phyloP scores from a whole-genome alignment of 1,140 invertebrate genomes.

The Popillia japonica region DNA sequence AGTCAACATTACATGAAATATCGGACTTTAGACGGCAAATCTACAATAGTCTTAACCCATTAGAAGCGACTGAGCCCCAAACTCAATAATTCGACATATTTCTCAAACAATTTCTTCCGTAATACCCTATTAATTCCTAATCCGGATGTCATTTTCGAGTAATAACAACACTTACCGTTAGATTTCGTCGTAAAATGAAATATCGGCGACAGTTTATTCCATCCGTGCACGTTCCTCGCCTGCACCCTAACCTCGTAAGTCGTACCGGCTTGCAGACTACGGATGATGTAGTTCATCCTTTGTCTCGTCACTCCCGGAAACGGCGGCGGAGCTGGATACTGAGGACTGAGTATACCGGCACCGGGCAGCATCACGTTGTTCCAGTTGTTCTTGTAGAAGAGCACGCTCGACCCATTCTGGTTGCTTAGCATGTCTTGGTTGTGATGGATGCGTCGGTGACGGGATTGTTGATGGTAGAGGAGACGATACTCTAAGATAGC shows the following conservation, averaged over 20 bases:
- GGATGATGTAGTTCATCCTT: constrained; percentile 61
- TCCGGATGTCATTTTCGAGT: neutral
- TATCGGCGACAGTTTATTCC: constrained; percentile 62
- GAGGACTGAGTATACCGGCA: constrained; percentile 52
- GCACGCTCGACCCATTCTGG: constrained; percentile 8
- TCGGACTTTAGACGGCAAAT: too few species aligned
- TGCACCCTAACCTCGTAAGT: constrained; percentile 65
- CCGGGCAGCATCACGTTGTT: constrained; percentile 62
- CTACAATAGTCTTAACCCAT: too few species aligned
- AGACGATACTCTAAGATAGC: constrained; percentile 63
- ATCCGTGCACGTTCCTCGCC: constrained; percentile 65
- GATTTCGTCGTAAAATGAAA: constrained; percentile 62
- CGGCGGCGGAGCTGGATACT: constrained; percentile 48
- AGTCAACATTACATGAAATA: too few species aligned
- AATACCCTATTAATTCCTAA: too few species aligned
- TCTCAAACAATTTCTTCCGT: too few species aligned
- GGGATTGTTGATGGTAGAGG: constrained; percentile 64
- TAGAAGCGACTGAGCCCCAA: too few species aligned
- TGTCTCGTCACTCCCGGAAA: constrained; percentile 58
- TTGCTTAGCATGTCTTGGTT: constrained; percentile 22
- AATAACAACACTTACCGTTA: constrained; percentile 54
- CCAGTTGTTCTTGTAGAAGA: constrained; percentile 60
- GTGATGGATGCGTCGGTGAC: constrained; percentile 49
- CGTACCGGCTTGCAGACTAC: constrained; percentile 58
- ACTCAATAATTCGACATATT: too few species aligned